These are phyloP conservation scores for Amphiura filiformis DNA, from an alignment of 35 echinoderm and acorn worm species.

Conservation along the genomic window DNA sequence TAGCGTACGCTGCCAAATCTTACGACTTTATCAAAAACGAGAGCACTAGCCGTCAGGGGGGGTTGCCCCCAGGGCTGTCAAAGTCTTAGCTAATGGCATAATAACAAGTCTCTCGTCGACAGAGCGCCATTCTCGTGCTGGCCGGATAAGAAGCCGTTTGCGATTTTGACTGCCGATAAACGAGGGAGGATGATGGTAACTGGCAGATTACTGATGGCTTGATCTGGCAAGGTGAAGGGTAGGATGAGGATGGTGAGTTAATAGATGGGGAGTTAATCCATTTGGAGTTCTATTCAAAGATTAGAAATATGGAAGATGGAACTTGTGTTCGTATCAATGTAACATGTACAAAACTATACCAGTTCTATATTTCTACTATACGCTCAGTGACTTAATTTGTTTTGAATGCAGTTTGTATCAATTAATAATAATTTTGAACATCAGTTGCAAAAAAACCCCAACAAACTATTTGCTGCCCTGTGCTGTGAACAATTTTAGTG, in stretches of 20 bases:
- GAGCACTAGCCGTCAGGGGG: not conserved
- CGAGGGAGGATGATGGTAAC: not conserved
- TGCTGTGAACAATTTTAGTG: no score
- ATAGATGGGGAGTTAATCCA: not conserved
- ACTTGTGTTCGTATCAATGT: no score
- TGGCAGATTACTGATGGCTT: not conserved
- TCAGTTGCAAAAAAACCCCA: no score
- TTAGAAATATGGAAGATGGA: no score
- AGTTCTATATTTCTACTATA: no score
- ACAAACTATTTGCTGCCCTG: no score
- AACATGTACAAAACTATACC: no score
- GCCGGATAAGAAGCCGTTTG: not conserved
- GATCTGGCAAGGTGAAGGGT: not conserved
- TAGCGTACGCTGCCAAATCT: not conserved
- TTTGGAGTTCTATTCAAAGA: no score
- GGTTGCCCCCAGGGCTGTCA: not conserved
- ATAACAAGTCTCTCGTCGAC: not conserved
- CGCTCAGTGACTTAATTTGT: no score
- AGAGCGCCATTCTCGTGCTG: not conserved
- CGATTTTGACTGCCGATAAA: slow-evolving; percentile 2
- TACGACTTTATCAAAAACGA: not conserved
- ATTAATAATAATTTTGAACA: no score
- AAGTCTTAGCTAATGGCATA: not conserved
- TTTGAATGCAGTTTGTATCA: no score
- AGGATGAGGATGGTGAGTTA: not conserved